Evolutionary conservation across 2,888 invertebrate species (phyloP).

Genomic region (Dugesia japonica): DNA sequence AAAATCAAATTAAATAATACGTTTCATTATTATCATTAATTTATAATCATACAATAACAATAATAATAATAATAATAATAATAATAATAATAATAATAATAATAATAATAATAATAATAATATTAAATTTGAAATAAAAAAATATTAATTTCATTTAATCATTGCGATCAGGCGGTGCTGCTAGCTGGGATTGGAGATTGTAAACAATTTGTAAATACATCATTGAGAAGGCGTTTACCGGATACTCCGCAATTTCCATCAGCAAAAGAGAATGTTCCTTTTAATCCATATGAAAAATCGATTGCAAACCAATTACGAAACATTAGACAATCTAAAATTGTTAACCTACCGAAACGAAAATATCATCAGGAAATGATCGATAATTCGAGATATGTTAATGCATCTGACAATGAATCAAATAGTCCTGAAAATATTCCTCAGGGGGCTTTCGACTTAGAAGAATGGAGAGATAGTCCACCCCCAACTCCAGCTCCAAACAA

Average conservation of each 20-base stretch:
- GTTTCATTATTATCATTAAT: no score
- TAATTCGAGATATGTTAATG: background rate
- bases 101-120: no score
- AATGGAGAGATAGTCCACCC: background rate
- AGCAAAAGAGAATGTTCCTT: background rate
- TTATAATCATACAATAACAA: no score
- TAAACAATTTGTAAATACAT: background rate
- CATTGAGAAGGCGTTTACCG: background rate
- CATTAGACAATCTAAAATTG: background rate
- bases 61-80: no score
- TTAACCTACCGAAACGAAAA: background rate
- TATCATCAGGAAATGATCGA: background rate
- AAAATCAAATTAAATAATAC: no score
- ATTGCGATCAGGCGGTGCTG: background rate
- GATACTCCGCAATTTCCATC: background rate
- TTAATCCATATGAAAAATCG: conserved; percentile 9
- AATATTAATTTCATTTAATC: no score
- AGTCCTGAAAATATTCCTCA: background rate
- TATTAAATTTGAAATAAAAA: no score
- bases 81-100: no score
- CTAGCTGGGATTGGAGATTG: conserved; percentile 1
- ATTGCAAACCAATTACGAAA: background rate
- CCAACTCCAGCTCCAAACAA: background rate
- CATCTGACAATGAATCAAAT: background rate
- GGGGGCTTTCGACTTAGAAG: background rate